phyloP scores from a whole-genome alignment of 1,140 invertebrate species.

The Drosophila bocqueti region DNA sequence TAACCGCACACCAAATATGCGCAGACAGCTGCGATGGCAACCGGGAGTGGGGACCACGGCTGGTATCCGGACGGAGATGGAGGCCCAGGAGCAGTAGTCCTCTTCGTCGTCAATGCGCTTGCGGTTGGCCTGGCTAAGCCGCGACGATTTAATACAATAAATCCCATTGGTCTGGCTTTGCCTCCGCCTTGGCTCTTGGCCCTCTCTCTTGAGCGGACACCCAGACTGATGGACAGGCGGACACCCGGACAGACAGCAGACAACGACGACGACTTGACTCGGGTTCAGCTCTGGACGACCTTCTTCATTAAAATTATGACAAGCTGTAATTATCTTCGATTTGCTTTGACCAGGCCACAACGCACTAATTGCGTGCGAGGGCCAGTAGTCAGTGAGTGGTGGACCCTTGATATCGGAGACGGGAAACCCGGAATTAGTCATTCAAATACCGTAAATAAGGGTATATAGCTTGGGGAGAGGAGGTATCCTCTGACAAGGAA shows the following conservation, averaged over 20 bases:
- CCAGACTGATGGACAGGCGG: background rate
- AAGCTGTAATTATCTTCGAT: conserved; percentile 84
- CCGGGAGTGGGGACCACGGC: background rate
- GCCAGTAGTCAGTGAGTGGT: conserved; percentile 8
- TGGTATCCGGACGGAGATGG: background rate
- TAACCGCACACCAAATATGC: conserved; percentile 78
- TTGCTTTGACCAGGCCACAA: conserved; percentile 68
- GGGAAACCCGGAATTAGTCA: conserved; percentile 43
- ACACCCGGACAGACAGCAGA: background rate
- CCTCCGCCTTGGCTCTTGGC: conserved; percentile 6
- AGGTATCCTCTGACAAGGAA: background rate
- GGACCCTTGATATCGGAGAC: conserved; percentile 35
- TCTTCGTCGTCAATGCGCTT: conserved; percentile 36
- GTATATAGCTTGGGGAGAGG: background rate
- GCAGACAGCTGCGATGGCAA: conserved; percentile 43
- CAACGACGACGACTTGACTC: conserved; percentile 17
- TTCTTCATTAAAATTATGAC: conserved; percentile 84
- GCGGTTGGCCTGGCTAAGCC: conserved; percentile 57
- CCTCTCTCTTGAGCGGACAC: background rate
- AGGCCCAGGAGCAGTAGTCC: background rate
- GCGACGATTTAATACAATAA: conserved; percentile 73
- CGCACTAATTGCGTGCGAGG: conserved; percentile 77
- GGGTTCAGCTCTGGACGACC: conserved; percentile 67
- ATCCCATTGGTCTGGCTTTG: conserved; percentile 38
- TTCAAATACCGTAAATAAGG: conserved; percentile 19